These are phyloP conservation scores for Acanthochromis polyacanthus DNA, from an alignment of 2,113 vertebrate genomes.

Conservation along the genomic window DNA sequence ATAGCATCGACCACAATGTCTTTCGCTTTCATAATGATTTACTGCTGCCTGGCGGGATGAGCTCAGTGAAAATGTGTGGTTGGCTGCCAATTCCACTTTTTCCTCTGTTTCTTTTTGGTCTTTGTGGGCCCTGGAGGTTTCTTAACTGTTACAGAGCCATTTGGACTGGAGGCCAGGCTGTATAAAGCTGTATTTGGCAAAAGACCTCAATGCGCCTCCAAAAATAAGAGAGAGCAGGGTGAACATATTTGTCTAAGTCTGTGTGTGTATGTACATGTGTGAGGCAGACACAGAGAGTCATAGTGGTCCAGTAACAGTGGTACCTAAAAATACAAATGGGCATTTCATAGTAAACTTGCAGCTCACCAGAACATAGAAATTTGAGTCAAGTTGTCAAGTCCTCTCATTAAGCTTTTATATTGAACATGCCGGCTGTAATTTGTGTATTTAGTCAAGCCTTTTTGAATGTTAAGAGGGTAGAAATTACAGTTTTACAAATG, in stretches of 20 bases:
- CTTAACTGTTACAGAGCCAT: constrained; percentile 88
- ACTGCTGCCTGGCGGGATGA: constrained; percentile 89
- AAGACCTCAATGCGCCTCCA: constrained; percentile 77
- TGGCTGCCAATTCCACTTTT: constrained; percentile 84
- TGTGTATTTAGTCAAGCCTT: constrained; percentile 52
- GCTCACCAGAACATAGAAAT: constrained; percentile 56
- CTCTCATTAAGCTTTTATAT: constrained; percentile 63
- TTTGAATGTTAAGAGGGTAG: constrained; percentile 57
- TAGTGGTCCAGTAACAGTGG: constrained; percentile 39
- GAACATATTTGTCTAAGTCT: constrained; percentile 71
- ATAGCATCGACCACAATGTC: constrained; percentile 87
- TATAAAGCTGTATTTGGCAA: constrained; percentile 85
- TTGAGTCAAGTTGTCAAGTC: constrained; percentile 25
- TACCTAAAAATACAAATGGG: constrained; percentile 53
- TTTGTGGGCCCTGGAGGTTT: constrained; percentile 87
- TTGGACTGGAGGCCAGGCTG: constrained; percentile 86
- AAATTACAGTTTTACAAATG: constrained; percentile 52
- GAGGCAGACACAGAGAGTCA: constrained; percentile 39
- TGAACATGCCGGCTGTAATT: constrained; percentile 46
- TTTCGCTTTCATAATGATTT: constrained; percentile 91
- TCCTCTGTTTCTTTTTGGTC: constrained; percentile 84
- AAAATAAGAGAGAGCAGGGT: constrained; percentile 81
- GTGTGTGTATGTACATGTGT: not conserved
- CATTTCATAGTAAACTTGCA: constrained; percentile 51
- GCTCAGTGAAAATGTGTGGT: constrained; percentile 86